Evolutionary conservation across 2,888 invertebrate species (phyloP).

Genomic region (Ichneumoninae sp.): DNA sequence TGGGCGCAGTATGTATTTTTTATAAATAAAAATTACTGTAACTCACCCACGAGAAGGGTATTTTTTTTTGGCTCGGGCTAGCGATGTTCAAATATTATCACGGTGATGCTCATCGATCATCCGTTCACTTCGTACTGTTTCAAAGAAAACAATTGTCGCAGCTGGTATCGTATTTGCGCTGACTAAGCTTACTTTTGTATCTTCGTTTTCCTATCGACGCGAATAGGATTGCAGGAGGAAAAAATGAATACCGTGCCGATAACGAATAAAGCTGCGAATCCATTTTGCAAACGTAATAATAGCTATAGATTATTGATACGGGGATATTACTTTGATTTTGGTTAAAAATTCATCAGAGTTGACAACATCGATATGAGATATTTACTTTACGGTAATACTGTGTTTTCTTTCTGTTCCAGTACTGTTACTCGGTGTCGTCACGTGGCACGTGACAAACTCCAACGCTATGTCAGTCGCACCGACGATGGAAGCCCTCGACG

Average conservation of each 20-base stretch:
- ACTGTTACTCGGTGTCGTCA: conserved; percentile 52
- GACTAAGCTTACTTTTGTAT: background rate
- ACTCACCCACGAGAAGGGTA: background rate
- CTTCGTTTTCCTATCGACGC: background rate
- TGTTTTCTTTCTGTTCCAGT: conserved; percentile 47
- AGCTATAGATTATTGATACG: background rate
- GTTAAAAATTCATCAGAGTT: background rate
- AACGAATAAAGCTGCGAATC: background rate
- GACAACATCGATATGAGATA: background rate
- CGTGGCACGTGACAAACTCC: conserved; percentile 48
- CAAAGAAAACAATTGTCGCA: background rate
- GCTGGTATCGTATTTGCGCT: background rate
- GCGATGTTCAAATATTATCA: conserved; percentile 13
- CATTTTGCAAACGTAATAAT: background rate
- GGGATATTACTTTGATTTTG: background rate
- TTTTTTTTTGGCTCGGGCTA: background rate
- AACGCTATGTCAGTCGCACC: conserved; percentile 52
- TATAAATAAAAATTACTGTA: background rate
- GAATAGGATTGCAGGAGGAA: background rate
- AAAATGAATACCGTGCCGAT: background rate
- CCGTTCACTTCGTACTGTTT: background rate
- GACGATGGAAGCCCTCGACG: conserved; percentile 9
- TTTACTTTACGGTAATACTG: background rate
- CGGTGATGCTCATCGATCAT: background rate
- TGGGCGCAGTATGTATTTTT: background rate